Conservation (phyloP, 1,140 invertebrate genomes). For the Drosophila lacteicornis region DNA sequence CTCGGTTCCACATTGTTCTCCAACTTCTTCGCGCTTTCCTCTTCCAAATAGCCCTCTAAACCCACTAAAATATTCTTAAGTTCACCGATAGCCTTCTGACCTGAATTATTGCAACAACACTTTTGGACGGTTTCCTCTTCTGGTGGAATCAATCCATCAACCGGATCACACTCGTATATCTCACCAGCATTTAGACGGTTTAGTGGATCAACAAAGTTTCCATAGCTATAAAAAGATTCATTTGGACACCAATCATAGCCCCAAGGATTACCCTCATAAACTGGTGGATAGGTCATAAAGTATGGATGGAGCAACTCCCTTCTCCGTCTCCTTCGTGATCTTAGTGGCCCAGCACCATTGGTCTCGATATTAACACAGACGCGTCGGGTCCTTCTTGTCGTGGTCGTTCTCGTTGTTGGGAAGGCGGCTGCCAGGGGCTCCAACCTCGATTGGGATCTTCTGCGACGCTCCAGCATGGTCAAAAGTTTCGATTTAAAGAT, state of each 20-base stretch:
- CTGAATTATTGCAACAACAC: not conserved
- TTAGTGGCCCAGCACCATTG: slow-evolving; percentile 25
- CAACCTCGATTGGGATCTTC: not conserved
- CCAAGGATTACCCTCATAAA: not conserved
- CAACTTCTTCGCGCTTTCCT: not conserved
- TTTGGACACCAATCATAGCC: not conserved
- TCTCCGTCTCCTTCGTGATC: slow-evolving; percentile 8
- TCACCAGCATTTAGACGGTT: slow-evolving; percentile 10
- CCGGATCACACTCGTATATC: not conserved
- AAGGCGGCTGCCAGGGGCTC: not conserved
- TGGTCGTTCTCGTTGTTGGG: slow-evolving; percentile 39
- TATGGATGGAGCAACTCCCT: slow-evolving; percentile 1
- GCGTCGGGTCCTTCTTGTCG: slow-evolving; percentile 42
- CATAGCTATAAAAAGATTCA: not conserved
- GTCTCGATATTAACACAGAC: slow-evolving; percentile 53
- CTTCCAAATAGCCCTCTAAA: slow-evolving; percentile 7
- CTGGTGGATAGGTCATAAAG: not conserved
- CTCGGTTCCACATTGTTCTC: not conserved
- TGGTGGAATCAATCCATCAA: not conserved
- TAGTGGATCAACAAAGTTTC: not conserved
- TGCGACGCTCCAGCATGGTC: slow-evolving; percentile 20
- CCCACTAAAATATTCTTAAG: slow-evolving; percentile 13
- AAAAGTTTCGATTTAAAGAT: not conserved
- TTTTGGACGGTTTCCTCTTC: not conserved
- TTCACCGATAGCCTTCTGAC: slow-evolving; percentile 1